These are phyloP conservation scores for Tetramorium alpestre DNA, from an alignment of 1,140 invertebrate genomes.

Conservation along the genomic window DNA sequence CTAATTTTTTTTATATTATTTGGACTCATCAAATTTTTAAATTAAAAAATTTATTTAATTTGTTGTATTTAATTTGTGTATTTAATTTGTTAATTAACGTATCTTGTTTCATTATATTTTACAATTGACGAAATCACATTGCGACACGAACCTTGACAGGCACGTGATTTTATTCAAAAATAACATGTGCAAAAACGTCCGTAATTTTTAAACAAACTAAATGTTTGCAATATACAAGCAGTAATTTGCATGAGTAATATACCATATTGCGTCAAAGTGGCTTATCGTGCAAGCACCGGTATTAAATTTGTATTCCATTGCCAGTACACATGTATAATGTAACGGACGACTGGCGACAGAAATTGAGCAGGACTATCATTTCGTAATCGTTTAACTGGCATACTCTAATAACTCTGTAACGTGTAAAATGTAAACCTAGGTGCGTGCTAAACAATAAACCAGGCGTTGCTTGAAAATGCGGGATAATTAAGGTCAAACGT, in stretches of 20 bases:
- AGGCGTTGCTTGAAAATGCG: slow-evolving; percentile 26
- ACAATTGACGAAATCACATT: background rate
- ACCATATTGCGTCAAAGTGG: background rate
- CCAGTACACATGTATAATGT: no score
- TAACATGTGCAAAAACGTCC: background rate
- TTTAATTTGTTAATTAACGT: background rate
- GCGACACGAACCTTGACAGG: background rate
- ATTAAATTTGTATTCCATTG: background rate
- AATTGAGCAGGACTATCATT: background rate
- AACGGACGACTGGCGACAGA: background rate
- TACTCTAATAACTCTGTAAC: background rate
- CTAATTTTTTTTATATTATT: background rate
- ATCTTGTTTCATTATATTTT: background rate
- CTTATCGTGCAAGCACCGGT: background rate
- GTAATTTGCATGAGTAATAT: background rate
- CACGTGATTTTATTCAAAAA: background rate
- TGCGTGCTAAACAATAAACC: slow-evolving; percentile 22
- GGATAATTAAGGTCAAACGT: slow-evolving; percentile 38
- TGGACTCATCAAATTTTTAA: no score
- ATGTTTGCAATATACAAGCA: background rate
- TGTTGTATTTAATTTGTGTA: background rate
- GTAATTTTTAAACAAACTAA: background rate
- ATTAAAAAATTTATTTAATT: background rate
- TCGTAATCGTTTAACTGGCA: background rate
- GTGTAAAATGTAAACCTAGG: background rate